phyloP scores from a whole-genome alignment of 2,113 vertebrate genomes.

The Oxyruncus cristatus region DNA sequence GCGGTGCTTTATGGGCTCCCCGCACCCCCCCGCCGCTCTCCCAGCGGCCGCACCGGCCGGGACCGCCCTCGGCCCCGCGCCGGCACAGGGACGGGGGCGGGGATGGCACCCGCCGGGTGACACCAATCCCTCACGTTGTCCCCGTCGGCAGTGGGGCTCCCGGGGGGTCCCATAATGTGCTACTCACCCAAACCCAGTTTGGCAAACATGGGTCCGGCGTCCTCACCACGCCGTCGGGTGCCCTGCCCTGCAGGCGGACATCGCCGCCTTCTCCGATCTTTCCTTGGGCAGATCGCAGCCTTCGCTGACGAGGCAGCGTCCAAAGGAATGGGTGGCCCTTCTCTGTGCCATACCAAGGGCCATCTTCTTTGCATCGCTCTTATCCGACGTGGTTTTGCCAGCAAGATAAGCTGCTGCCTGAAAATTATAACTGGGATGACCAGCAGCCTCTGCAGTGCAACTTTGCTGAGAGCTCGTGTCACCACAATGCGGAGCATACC shows the following conservation, averaged over 20 bases:
- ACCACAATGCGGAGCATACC: neutral
- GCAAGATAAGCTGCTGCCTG: neutral
- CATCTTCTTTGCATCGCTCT: neutral
- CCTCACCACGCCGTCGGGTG: accelerated
- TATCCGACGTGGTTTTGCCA: neutral
- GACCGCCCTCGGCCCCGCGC: neutral
- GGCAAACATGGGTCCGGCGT: accelerated
- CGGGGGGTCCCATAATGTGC: accelerated
- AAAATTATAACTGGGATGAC: neutral
- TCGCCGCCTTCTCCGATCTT: accelerated
- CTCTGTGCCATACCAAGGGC: neutral
- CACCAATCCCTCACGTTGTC: accelerated
- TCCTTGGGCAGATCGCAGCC: neutral
- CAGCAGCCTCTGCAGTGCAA: neutral
- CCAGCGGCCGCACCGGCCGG: neutral
- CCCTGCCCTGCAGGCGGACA: neutral
- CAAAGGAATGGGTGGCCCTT: neutral
- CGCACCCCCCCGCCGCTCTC: neutral
- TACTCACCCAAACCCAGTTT: accelerated
- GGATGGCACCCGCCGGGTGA: accelerated
- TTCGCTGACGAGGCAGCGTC: neutral
- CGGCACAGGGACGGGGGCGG: neutral
- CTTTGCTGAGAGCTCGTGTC: neutral
- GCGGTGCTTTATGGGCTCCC: slow-evolving; percentile 38
- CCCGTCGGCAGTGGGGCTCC: neutral